Evolutionary conservation across 2,113 vertebrate species (phyloP).

Genomic region (Podarcis muralis): DNA sequence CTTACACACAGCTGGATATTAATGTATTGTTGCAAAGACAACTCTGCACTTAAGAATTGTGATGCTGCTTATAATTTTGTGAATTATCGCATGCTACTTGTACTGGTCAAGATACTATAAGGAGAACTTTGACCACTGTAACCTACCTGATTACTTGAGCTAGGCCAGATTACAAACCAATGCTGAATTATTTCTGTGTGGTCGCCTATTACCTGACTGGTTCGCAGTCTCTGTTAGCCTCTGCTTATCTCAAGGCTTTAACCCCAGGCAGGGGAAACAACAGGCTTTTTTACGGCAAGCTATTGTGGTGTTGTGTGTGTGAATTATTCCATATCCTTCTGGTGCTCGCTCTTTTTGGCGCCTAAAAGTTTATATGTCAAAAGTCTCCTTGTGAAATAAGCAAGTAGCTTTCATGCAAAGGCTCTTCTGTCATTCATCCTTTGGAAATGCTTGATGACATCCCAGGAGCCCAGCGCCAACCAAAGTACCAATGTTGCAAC

Average conservation of each 20-base stretch:
- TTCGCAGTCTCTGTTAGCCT: too few relatives aligned
- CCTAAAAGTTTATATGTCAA: background rate
- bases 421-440: background rate
- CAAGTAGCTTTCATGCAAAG: background rate
- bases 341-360: background rate
- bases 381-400: background rate
- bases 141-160: background rate
- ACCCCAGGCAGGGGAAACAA: too few relatives aligned
- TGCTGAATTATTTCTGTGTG: background rate
- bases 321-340: background rate
- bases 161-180: background rate
- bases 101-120: constrained; percentile 46
- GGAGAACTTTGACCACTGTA: background rate
- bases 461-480: too few relatives aligned
- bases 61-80: constrained; percentile 35
- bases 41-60: constrained; percentile 48
- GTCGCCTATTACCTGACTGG: too few relatives aligned
- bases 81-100: constrained; percentile 46
- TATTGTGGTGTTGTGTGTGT: background rate
- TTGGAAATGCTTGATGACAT: background rate
- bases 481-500: too few relatives aligned
- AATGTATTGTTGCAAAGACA: constrained; percentile 15
- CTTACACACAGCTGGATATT: background rate
- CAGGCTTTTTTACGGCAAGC: background rate
- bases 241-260: background rate